Base-by-base conservation (phyloP, 2,888 invertebrate genomes). In the Uropetala carovei region DNA sequence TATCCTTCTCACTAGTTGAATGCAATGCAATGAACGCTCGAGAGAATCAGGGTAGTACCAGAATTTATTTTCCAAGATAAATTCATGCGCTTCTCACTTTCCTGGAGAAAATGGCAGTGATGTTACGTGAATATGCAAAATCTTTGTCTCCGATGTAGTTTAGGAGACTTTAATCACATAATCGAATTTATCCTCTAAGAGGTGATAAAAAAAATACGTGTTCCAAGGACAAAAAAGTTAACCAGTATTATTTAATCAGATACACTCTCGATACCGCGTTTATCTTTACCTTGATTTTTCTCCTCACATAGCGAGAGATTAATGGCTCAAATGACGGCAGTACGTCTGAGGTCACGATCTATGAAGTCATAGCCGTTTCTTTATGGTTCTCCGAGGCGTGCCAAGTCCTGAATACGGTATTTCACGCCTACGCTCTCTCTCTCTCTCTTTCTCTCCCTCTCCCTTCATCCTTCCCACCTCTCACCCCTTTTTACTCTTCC, bases 281-380 rank as follows among this genome's bases (percentile, higher is more conserved):
- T 86, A 58, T 85, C 22, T 85, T 58, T 58, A 27, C 59, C 85
- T n/a, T 85, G 27, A 22, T 30, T 86, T 30, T 60, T 30, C 18
- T 16, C 83, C 14, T 27, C 86, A 18, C 9, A 18, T 56, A 27
- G 9, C 16, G 86, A 18, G 60, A 86, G 59, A 85, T 85, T 59
- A 86, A 86, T 30, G 86, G n/a, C 86, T 86, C 30, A 22, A 43
- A 64, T 60, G 86, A 30, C 60, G 16, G 27, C 27, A 60, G 30
- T 18, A 86, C 86, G 59, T 60, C 30, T 18, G 86, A 64, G 60
- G 86, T 86, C 86, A 86, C 86, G 86, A 86, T 86, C 86, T 64
- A 86, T 86, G 86, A 86, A 86, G 86, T 86, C 86, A 86, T 86
- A 60, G 86, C 59, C 86, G 22, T 60, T 27, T 22, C 30, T 86